These are phyloP conservation scores for Lates calcarifer DNA, from an alignment of 2,113 vertebrate genomes.

Conservation along the genomic window DNA sequence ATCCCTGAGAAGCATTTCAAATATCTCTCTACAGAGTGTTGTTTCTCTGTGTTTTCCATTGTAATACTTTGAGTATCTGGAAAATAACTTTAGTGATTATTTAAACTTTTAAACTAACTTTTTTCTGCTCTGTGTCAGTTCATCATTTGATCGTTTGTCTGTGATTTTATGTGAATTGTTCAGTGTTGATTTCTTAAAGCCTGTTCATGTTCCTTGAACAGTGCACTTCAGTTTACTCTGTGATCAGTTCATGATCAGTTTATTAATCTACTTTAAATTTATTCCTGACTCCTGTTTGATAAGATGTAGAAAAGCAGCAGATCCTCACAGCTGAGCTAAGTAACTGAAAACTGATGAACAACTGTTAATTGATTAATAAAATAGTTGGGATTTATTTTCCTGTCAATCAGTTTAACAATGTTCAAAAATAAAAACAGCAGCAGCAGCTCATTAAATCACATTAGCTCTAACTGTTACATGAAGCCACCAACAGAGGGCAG, in stretches of 20 bases:
- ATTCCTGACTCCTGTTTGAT: background rate
- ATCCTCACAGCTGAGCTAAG: background rate
- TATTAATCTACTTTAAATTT: no score
- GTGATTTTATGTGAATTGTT: no score
- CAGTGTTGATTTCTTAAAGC: no score
- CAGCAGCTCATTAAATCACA: background rate
- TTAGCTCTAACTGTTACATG: background rate
- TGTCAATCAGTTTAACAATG: background rate
- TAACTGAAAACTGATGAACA: background rate
- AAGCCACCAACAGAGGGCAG: slow-evolving; percentile 74
- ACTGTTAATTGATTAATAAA: background rate
- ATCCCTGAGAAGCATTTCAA: slow-evolving; percentile 19
- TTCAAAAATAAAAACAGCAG: background rate
- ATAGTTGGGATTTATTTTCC: background rate
- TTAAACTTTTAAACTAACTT: background rate
- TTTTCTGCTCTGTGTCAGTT: no score
- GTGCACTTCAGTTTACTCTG: no score
- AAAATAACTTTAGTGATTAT: background rate
- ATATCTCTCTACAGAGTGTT: background rate
- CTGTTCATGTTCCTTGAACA: background rate
- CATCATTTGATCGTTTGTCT: no score
- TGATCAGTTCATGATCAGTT: background rate
- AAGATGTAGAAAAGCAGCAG: background rate
- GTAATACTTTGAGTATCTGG: background rate
- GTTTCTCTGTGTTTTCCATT: background rate